Conservation (phyloP, 2,888 invertebrate genomes). For the Agriopis aurantiaria region DNA sequence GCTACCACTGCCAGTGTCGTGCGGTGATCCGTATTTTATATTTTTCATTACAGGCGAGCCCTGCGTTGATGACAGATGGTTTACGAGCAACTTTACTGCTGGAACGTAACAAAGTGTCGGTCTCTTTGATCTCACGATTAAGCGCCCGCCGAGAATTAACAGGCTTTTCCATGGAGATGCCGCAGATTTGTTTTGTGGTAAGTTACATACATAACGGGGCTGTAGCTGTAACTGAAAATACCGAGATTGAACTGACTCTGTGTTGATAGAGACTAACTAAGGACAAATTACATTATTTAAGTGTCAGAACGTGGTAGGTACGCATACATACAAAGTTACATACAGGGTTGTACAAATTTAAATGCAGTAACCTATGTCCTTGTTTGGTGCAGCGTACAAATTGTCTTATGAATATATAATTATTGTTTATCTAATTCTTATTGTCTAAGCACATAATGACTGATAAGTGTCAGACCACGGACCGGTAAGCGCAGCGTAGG, state of each 20-base stretch:
- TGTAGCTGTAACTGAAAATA: not conserved
- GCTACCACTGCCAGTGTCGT: constrained; percentile 23
- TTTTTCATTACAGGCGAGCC: constrained; percentile 61
- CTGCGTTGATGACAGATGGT: constrained; percentile 52
- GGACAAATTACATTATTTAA: too few species aligned
- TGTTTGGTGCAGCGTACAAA: too few species aligned
- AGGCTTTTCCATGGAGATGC: constrained; percentile 40
- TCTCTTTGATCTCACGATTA: constrained; percentile 56
- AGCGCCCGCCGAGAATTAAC: constrained; percentile 50
- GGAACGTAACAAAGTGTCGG: constrained; percentile 52
- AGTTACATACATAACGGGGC: not conserved
- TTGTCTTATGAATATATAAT: too few species aligned
- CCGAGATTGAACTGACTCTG: not conserved
- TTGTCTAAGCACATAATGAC: too few species aligned
- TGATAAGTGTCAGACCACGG: too few species aligned
- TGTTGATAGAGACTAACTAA: not conserved
- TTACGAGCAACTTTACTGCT: constrained; percentile 64
- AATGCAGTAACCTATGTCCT: too few species aligned
- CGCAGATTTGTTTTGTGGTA: constrained; percentile 19
- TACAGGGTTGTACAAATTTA: too few species aligned
- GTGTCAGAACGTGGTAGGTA: too few species aligned
- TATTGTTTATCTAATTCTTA: too few species aligned
- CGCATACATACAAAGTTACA: too few species aligned
- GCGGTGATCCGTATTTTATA: constrained; percentile 62
- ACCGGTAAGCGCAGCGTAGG: too few species aligned